Conservation (phyloP, 2,797 vertebrate genomes). For the Peromyscus attwateri region DNA sequence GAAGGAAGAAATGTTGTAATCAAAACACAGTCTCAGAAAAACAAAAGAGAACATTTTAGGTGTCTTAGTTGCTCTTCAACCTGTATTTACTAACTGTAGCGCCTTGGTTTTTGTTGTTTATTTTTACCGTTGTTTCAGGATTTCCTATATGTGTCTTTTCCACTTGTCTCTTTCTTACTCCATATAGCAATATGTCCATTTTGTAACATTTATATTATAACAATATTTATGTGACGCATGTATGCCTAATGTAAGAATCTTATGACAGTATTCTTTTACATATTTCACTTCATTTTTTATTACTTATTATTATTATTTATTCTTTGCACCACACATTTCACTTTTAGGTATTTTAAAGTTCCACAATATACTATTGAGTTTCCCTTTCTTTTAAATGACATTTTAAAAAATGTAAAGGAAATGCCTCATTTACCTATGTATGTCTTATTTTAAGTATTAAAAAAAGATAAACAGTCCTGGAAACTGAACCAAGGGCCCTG, state of each 20-base stretch:
- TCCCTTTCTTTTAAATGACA: not conserved
- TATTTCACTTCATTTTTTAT: not conserved
- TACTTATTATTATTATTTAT: not conserved
- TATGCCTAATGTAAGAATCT: not conserved
- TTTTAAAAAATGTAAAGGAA: not conserved
- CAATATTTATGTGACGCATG: not conserved
- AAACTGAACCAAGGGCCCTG: not conserved
- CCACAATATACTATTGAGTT: not conserved
- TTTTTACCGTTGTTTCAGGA: not conserved
- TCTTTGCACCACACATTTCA: not conserved
- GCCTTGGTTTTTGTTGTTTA: not conserved
- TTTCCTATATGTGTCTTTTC: not conserved
- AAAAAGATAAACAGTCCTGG: not conserved
- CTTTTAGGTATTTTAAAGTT: not conserved
- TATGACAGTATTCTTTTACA: not conserved
- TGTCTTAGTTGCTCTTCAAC: not conserved
- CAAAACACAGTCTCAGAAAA: not conserved
- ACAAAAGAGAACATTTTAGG: not conserved
- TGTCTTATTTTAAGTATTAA: not conserved
- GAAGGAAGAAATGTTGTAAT: not conserved
- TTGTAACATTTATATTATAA: not conserved
- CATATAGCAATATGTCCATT: not conserved
- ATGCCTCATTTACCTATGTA: not conserved
- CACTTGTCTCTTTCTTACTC: slow-evolving; percentile 4
- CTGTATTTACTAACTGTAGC: not conserved